Evolutionary conservation across 1,140 invertebrate genomes (phyloP).

Genomic region (Globodera rostochiensis): DNA sequence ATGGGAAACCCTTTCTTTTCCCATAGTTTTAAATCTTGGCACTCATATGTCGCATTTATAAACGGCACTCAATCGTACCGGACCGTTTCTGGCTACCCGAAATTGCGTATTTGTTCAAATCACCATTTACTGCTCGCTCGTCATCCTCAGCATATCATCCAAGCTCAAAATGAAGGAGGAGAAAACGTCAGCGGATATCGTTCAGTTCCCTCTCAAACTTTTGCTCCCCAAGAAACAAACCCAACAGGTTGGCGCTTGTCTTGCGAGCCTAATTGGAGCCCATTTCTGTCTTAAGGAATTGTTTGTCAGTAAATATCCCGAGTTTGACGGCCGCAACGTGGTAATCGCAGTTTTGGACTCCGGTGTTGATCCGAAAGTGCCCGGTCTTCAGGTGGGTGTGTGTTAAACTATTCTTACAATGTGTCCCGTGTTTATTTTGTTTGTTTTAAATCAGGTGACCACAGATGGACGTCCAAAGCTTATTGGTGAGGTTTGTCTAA

Average conservation of each 20-base stretch:
- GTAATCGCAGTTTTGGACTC: conserved; percentile 94
- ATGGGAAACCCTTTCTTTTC: no score
- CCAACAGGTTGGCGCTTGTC: neutral
- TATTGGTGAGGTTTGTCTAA: conserved; percentile 70
- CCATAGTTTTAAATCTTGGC: no score
- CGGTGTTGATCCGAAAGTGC: conserved; percentile 91
- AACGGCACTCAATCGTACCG: no score
- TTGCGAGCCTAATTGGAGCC: neutral
- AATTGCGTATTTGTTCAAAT: no score
- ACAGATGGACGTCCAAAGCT: conserved; percentile 86
- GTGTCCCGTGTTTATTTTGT: conserved; percentile 43
- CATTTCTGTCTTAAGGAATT: conserved; percentile 69
- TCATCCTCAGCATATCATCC: no score
- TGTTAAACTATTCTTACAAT: conserved; percentile 24
- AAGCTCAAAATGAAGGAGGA: no score
- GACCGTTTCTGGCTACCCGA: no score
- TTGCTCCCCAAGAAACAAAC: neutral
- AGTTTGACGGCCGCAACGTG: conserved; percentile 86
- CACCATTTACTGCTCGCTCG: no score
- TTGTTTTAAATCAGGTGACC: conserved; percentile 73
- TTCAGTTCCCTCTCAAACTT: neutral
- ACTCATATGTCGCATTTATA: no score
- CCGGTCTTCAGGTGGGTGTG: conserved; percentile 81
- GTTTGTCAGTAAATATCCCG: conserved; percentile 86
- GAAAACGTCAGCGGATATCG: neutral